Percentiles rank a stretch among this genome's conserved stretches.
phyloP scores from a whole-genome alignment of 2,113 vertebrate genomes.

The Oncorhynchus mykiss region DNA sequence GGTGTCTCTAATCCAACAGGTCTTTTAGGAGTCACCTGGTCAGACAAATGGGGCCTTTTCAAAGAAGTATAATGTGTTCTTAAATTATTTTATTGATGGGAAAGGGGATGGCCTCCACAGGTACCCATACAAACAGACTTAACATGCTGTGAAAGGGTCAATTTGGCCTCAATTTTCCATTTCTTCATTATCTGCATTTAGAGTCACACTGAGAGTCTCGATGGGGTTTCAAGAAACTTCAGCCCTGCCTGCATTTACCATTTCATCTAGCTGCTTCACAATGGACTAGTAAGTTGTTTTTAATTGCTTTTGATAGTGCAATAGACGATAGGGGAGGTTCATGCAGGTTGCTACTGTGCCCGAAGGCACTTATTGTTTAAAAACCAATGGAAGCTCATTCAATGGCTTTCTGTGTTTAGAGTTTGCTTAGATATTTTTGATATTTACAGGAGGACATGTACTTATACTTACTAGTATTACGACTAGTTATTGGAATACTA shows the following conservation, averaged over 20 bases:
- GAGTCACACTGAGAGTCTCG: slow-evolving; percentile 81
- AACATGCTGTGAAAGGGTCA: slow-evolving; percentile 96
- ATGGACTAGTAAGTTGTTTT: slow-evolving; percentile 77
- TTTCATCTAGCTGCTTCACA: slow-evolving; percentile 73
- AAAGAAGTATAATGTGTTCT: slow-evolving; percentile 93
- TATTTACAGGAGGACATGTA: too few species aligned
- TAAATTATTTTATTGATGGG: slow-evolving; percentile 95
- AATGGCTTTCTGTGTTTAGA: not conserved
- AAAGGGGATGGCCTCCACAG: slow-evolving; percentile 90
- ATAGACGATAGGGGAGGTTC: not conserved
- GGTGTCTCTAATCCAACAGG: slow-evolving; percentile 83
- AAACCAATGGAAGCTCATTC: not conserved
- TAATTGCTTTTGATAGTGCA: slow-evolving; percentile 47
- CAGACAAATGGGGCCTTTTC: slow-evolving; percentile 94
- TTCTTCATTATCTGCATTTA: slow-evolving; percentile 88
- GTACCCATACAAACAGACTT: slow-evolving; percentile 89
- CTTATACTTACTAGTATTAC: too few species aligned
- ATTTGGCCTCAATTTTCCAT: slow-evolving; percentile 98
- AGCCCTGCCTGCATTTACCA: slow-evolving; percentile 79
- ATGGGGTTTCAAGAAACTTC: slow-evolving; percentile 79
- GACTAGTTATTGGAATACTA: too few species aligned
- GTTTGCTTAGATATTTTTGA: not conserved
- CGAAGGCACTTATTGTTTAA: not conserved
- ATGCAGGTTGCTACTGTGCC: not conserved
- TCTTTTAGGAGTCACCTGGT: slow-evolving; percentile 99